Conservation (phyloP, 2,888 invertebrate genomes). For the Caenorhabditis wallacei region DNA sequence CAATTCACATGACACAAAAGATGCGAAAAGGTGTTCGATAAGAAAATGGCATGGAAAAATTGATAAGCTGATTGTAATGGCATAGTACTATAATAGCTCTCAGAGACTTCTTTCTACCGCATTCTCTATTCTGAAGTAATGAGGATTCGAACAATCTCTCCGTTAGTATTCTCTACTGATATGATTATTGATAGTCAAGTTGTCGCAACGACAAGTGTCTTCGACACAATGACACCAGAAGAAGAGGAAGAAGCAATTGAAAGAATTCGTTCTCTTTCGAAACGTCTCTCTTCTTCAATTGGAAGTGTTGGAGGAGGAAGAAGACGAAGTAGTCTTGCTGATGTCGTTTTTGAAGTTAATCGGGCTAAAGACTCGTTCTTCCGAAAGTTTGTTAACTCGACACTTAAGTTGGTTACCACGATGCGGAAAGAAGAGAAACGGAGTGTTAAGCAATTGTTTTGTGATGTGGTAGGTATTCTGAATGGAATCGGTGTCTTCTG, state of each 20-base stretch:
- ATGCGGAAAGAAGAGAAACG: constrained; percentile 50
- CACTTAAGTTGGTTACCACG: constrained; percentile 27
- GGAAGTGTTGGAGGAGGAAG: constrained; percentile 15
- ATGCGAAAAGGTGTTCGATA: constrained; percentile 30
- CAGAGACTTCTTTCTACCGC: constrained; percentile 25
- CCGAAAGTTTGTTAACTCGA: constrained; percentile 53
- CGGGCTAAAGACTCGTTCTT: constrained; percentile 50
- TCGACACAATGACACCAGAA: constrained; percentile 24
- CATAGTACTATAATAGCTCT: constrained; percentile 22
- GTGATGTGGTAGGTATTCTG: constrained; percentile 54
- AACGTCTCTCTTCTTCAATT: constrained; percentile 4
- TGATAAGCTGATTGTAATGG: constrained; percentile 39
- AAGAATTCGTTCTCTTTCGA: constrained; percentile 25
- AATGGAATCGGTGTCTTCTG: too few species aligned
- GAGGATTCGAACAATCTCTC: constrained; percentile 19
- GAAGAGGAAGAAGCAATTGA: constrained; percentile 32
- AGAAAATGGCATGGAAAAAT: constrained; percentile 14
- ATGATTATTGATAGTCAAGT: not conserved
- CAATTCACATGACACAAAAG: constrained; percentile 53
- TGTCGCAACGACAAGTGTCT: constrained; percentile 13
- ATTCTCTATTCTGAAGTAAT: constrained; percentile 6
- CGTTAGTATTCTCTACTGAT: not conserved
- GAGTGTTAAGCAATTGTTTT: constrained; percentile 44
- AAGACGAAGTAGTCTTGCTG: constrained; percentile 35
- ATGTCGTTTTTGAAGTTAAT: constrained; percentile 40